These are phyloP conservation scores for Rhimphoctona megacephalus DNA, from an alignment of 2,888 invertebrate genomes.

Conservation along the genomic window DNA sequence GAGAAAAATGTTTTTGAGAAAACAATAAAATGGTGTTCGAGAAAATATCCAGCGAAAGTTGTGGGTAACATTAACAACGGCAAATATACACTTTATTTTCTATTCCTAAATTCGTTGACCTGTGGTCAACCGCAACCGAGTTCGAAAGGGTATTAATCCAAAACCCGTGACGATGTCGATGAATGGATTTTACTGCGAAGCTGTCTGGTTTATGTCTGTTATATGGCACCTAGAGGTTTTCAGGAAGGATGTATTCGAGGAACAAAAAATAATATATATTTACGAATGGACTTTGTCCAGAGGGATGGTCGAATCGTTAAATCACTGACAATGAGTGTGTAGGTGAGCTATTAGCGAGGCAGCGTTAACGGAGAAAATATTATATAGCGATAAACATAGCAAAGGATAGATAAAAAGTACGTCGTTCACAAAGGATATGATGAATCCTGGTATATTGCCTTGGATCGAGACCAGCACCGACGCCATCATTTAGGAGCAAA, in stretches of 20 bases:
- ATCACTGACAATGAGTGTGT: constrained; percentile 16
- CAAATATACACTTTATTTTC: constrained; percentile 3
- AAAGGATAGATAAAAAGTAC: constrained; percentile 8
- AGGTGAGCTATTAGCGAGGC: constrained; percentile 35
- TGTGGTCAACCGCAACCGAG: constrained; percentile 58
- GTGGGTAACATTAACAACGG: constrained; percentile 5
- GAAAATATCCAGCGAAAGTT: not conserved
- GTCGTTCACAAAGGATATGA: constrained; percentile 11
- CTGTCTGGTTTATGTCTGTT: constrained; percentile 12
- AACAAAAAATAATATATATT: constrained; percentile 25
- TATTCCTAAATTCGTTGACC: constrained; percentile 38
- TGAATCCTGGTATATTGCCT: not conserved
- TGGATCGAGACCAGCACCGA: constrained; percentile 2
- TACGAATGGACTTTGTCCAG: not conserved
- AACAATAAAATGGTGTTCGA: not conserved
- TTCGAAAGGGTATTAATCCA: constrained; percentile 2
- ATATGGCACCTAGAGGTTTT: not conserved
- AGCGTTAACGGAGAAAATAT: constrained; percentile 27
- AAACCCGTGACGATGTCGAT: constrained; percentile 9
- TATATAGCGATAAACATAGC: constrained; percentile 8
- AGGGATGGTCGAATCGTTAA: constrained; percentile 32
- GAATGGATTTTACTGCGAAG: constrained; percentile 42
- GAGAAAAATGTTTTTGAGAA: not conserved
- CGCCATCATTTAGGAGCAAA: constrained; percentile 13
- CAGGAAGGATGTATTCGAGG: constrained; percentile 12